Evolutionary conservation across 92 coral and sea anemone species (phyloP).

Genomic region (Epizoanthus scotinus): DNA sequence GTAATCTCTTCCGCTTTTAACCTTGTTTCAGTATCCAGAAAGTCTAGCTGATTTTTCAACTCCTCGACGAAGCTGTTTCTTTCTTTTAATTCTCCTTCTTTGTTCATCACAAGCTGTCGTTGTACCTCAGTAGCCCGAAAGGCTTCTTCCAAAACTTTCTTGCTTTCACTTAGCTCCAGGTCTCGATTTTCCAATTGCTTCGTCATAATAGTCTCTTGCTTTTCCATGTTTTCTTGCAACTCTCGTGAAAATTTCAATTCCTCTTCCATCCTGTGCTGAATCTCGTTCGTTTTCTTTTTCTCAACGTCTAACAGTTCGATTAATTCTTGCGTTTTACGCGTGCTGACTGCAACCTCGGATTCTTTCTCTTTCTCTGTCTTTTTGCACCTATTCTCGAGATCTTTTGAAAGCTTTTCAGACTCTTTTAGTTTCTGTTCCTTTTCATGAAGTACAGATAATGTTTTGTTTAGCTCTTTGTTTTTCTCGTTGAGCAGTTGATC

Average conservation of each 20-base stretch:
- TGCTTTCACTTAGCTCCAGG: slow-evolving; percentile 11
- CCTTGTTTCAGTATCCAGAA: slow-evolving; percentile 51
- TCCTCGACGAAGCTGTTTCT: slow-evolving; percentile 47
- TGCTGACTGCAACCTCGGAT: slow-evolving; percentile 21
- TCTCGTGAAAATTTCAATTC: slow-evolving; percentile 31
- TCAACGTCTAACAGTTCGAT: slow-evolving; percentile 36
- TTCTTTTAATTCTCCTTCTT: slow-evolving; percentile 54
- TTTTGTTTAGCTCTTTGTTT: slow-evolving; percentile 42
- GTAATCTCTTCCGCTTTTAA: slow-evolving; percentile 45
- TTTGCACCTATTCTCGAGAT: slow-evolving; percentile 30
- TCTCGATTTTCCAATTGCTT: slow-evolving; percentile 16
- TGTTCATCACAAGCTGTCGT: slow-evolving; percentile 25
- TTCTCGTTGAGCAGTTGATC: slow-evolving; percentile 50
- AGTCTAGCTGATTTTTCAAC: slow-evolving; percentile 51
- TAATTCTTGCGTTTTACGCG: slow-evolving; percentile 37
- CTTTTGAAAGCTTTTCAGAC: slow-evolving; percentile 30
- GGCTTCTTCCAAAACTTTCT: neutral
- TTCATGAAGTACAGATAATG: slow-evolving; percentile 30
- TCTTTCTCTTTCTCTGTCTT: slow-evolving; percentile 38
- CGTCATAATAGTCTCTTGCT: slow-evolving; percentile 1
- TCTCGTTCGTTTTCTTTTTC: slow-evolving; percentile 27
- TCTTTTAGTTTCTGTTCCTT: slow-evolving; percentile 47
- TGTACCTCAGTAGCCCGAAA: neutral
- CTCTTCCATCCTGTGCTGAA: slow-evolving; percentile 26
- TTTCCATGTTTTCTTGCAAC: slow-evolving; percentile 43